These are phyloP conservation scores for Adela reaumurella DNA, from an alignment of 2,888 invertebrate genomes.

Conservation along the genomic window DNA sequence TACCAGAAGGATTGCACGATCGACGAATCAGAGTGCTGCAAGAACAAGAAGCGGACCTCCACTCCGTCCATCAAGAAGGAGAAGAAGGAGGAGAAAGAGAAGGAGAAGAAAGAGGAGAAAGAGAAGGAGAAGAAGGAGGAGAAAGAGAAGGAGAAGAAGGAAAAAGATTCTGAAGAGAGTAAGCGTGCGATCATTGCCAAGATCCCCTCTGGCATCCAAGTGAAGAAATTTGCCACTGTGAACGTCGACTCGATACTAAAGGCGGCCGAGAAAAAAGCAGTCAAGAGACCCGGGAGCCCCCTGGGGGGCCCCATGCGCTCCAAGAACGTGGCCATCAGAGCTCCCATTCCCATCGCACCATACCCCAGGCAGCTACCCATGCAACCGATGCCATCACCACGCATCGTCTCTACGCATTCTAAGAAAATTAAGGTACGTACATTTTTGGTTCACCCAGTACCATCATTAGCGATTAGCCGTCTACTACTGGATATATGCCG, in stretches of 20 bases:
- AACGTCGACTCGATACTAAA: constrained; percentile 24
- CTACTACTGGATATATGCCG: too few species aligned
- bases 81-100: constrained; percentile 19
- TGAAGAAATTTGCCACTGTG: constrained; percentile 46
- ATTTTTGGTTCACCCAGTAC: too few species aligned
- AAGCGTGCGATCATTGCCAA: constrained; percentile 24
- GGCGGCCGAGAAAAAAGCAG: constrained; percentile 25
- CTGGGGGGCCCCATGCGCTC: constrained; percentile 20
- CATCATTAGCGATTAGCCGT: too few species aligned
- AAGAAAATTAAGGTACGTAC: constrained; percentile 36
- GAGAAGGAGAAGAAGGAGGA: constrained; percentile 13
- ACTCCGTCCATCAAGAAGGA: constrained; percentile 9
- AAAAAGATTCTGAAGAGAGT: constrained; percentile 11
- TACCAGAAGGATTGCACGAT: constrained; percentile 30
- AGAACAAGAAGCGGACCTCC: constrained; percentile 19
- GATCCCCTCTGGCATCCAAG: constrained; percentile 40
- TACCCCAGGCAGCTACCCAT: constrained; percentile 15
- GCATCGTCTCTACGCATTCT: constrained; percentile 6
- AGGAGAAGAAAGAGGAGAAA: constrained; percentile 23
- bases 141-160: constrained; percentile 17
- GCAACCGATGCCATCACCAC: constrained; percentile 16
- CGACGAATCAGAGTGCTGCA: constrained; percentile 41
- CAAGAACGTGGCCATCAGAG: constrained; percentile 19
- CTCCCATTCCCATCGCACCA: constrained; percentile 24
- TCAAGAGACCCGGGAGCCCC: constrained; percentile 34